These are phyloP conservation scores for Zaprionus ghesquierei DNA, from an alignment of 1,140 invertebrate genomes.

Conservation along the genomic window DNA sequence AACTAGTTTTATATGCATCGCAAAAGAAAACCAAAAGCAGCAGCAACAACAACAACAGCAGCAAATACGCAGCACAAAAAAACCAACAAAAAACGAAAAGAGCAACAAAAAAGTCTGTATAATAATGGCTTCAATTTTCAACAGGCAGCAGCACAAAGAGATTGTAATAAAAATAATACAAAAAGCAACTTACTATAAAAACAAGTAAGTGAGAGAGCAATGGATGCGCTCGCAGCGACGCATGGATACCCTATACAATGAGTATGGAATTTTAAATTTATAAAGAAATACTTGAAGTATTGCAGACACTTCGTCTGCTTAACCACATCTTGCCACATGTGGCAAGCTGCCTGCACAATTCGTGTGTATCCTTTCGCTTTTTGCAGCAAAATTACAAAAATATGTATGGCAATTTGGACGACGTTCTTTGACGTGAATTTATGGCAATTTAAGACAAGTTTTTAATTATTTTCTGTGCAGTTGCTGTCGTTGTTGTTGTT, in stretches of 20 bases:
- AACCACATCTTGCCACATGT: not conserved
- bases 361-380: not conserved
- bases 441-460: slow-evolving; percentile 81
- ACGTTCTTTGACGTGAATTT: slow-evolving; percentile 79
- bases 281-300: not conserved
- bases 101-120: slow-evolving; percentile 53
- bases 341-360: not conserved
- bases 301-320: no score
- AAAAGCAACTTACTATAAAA: slow-evolving; percentile 7
- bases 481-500: slow-evolving; percentile 15
- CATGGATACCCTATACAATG: slow-evolving; percentile 11
- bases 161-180: slow-evolving; percentile 65
- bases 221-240: not conserved
- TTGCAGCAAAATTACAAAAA: slow-evolving; percentile 35
- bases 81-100: slow-evolving; percentile 36
- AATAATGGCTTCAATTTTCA: slow-evolving; percentile 77
- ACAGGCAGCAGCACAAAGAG: slow-evolving; percentile 50
- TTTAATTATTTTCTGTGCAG: slow-evolving; percentile 73
- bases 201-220: not conserved
- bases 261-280: not conserved
- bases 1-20: slow-evolving; percentile 69
- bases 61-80: slow-evolving; percentile 8
- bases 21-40: slow-evolving; percentile 7
- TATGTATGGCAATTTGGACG: slow-evolving; percentile 70
- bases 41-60: slow-evolving; percentile 44